phyloP scores from a whole-genome alignment of 2,888 invertebrate genomes.

The Lamellibrachia satsuma region DNA sequence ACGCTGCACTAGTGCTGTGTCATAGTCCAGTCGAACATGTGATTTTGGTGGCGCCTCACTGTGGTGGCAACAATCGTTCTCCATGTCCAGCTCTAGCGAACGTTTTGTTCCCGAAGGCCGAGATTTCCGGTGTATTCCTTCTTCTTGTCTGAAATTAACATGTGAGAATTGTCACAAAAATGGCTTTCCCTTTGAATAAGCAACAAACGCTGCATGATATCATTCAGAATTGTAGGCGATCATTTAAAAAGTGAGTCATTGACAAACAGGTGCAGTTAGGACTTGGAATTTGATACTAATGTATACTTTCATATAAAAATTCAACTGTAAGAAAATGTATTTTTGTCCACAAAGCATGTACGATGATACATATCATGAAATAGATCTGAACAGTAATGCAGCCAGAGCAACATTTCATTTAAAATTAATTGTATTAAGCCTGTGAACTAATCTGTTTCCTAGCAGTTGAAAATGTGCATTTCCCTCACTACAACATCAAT shows the following conservation, averaged over 20 bases:
- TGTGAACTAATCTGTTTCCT: no score
- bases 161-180: background rate
- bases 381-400: no score
- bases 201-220: constrained; percentile 25
- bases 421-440: no score
- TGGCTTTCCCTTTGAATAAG: constrained; percentile 29
- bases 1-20: constrained; percentile 17
- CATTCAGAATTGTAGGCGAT: background rate
- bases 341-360: no score
- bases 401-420: no score
- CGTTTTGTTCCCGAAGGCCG: constrained; percentile 33
- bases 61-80: constrained; percentile 26
- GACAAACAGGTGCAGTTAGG: constrained; percentile 14
- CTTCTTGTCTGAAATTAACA: constrained; percentile 20
- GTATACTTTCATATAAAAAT: no score
- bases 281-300: no score
- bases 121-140: constrained; percentile 10
- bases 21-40: background rate
- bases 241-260: constrained; percentile 34
- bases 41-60: background rate
- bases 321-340: no score
- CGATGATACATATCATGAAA: no score
- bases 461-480: no score
- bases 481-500: no score
- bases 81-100: constrained; percentile 37